Base-by-base conservation (phyloP, 2,797 vertebrate genomes). In the Gambelia wislizenii region DNA sequence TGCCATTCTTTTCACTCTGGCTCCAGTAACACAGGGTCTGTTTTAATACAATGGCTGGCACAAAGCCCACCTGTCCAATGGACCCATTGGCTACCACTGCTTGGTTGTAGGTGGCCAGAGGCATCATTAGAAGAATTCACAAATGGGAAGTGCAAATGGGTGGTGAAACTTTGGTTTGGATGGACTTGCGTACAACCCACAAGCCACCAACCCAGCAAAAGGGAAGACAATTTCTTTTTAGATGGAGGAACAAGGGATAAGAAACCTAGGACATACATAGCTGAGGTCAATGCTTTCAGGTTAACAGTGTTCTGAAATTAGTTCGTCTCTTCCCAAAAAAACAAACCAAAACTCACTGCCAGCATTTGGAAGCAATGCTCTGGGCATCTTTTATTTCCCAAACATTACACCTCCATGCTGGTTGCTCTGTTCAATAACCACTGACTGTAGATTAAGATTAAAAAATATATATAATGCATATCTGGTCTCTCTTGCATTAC, bases 381-480 rank as follows among this genome's bases (percentile, higher is more conserved):
- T 36, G 36, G 2, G 0, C 25, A 27, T 8, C 70, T 30, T 44
- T 20, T 14, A 67, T 52, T 67, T 80, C 18, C n/a, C 61, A 52
- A 76, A 33, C 0, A 3, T 30, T 67, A 64, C 74, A 44, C 5
- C 59, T 42, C 42, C 25, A 27, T 47, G 22, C 3, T 56, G 4
- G 36, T 49, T 91, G 16, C 47, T 64, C 81, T 84, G 84, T 80
- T 33, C 91, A n/a, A 0, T 25, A 47, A 80, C 30, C 87, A 90
- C 6, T 79, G 49, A 86, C 56, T 13, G n/a, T 7, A 47, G 13
- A 20, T 39, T 39, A 89, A 49, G 86, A 49, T 27, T 16, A 1
- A 44, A 42, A 74, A 56, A 72, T 86, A 91, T 47, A 33, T 84
- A 54, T 92, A 91, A 93, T 92, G 83, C 30, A 92, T 79, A 88